A percentile compares a stretch with the other conserved stretches of the same genome.
Conservation (phyloP, 2,888 invertebrate species). For the Tupiocoris notatus region DNA sequence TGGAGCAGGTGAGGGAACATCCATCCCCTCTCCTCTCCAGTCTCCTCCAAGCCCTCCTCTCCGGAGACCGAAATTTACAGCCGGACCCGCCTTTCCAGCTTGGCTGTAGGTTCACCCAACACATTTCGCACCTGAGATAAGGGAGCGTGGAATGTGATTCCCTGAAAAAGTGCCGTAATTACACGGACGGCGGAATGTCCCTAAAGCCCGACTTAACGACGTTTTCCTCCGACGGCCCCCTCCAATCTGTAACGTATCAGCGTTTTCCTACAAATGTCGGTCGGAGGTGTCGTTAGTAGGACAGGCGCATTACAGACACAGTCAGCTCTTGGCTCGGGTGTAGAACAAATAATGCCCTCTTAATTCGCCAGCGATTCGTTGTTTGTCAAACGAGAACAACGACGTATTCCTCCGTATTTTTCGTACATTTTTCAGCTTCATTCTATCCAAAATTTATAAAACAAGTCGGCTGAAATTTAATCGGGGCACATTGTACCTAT, state of each 20-base stretch:
- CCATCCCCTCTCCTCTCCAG: slow-evolving; percentile 15
- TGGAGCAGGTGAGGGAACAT: slow-evolving; percentile 7
- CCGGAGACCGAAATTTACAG: slow-evolving; percentile 29
- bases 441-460: too few species aligned
- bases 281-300: not conserved
- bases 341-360: too few species aligned
- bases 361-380: too few species aligned
- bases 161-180: not conserved
- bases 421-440: too few species aligned
- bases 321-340: not conserved
- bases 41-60: not conserved
- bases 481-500: too few species aligned
- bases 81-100: not conserved
- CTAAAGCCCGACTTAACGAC: not conserved
- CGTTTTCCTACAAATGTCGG: not conserved
- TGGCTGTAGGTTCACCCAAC: not conserved
- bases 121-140: not conserved
- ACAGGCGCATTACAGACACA: not conserved
- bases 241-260: not conserved
- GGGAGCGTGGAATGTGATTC: not conserved
- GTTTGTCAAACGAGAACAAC: too few species aligned
- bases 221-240: not conserved
- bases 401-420: too few species aligned
- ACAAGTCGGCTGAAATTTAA: too few species aligned
- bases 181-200: not conserved